Evolutionary conservation across 2,797 vertebrate genomes (phyloP).

Genomic region (Chelon auratus): DNA sequence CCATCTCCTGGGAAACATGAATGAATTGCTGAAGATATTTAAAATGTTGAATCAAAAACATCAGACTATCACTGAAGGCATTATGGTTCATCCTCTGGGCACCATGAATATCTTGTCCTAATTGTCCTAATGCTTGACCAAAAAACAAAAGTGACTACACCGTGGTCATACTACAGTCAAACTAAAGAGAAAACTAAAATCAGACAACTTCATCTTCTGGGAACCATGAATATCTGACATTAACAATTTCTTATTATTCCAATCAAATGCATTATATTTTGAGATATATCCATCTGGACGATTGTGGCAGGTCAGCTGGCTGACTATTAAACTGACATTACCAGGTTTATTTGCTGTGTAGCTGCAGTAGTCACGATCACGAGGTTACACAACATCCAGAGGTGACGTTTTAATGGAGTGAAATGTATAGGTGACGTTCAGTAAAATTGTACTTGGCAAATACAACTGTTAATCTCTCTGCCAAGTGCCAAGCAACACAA

Average conservation of each 20-base stretch:
- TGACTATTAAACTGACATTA: not conserved
- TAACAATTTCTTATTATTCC: not conserved
- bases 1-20: not conserved
- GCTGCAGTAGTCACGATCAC: not conserved
- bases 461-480: conserved; percentile 14
- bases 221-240: not conserved
- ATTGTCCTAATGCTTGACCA: not conserved
- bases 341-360: not conserved
- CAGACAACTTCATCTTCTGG: not conserved
- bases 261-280: not conserved
- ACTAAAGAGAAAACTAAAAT: not conserved
- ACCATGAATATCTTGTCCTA: not conserved
- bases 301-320: not conserved
- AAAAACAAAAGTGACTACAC: not conserved
- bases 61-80: not conserved
- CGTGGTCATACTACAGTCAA: not conserved
- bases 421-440: conserved; percentile 10
- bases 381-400: not conserved
- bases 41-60: not conserved
- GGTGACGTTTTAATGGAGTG: not conserved
- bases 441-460: not conserved
- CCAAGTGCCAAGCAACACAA: not conserved
- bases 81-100: not conserved
- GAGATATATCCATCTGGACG: conserved; percentile 4
- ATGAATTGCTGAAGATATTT: not conserved